Evolutionary conservation across 2,888 invertebrate genomes (phyloP).

Genomic region (Neoitamus cyanurus): DNA sequence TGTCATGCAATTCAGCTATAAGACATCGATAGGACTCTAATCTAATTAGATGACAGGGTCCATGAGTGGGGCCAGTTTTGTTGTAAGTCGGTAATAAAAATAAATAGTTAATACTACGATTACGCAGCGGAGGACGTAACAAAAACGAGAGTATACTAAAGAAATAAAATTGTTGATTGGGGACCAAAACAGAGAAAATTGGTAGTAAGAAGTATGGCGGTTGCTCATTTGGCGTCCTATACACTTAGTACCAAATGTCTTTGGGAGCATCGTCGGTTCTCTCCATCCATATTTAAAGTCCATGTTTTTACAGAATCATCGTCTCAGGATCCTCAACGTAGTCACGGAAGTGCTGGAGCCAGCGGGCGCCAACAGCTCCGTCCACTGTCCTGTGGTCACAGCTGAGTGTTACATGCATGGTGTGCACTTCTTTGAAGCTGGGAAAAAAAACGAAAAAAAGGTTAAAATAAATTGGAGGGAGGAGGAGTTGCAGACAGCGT

Average conservation of each 20-base stretch:
- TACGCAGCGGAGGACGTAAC: neutral
- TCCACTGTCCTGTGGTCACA: constrained; percentile 98
- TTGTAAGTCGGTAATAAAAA: neutral
- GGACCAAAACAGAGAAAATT: neutral
- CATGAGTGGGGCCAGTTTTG: neutral
- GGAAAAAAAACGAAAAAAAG: constrained; percentile 54
- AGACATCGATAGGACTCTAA: too few relatives aligned
- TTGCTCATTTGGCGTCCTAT: neutral
- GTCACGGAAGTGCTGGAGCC: constrained; percentile 90
- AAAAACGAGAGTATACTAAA: too few relatives aligned
- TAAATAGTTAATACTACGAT: neutral
- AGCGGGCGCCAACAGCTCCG: constrained; percentile 97
- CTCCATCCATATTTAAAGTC: neutral
- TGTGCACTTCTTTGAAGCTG: constrained; percentile 79
- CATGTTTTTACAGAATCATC: constrained; percentile 83
- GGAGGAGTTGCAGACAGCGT: constrained; percentile 21
- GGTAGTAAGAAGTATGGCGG: neutral
- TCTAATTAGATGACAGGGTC: too few relatives aligned
- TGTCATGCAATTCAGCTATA: too few relatives aligned
- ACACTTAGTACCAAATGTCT: neutral
- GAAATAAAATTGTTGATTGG: neutral
- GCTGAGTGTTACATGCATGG: constrained; percentile 91
- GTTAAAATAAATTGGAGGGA: constrained; percentile 27
- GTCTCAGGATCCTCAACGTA: constrained; percentile 92
- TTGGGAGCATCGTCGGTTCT: neutral